phyloP scores from a whole-genome alignment of 2,797 vertebrate species.

The Spheniscus humboldti region DNA sequence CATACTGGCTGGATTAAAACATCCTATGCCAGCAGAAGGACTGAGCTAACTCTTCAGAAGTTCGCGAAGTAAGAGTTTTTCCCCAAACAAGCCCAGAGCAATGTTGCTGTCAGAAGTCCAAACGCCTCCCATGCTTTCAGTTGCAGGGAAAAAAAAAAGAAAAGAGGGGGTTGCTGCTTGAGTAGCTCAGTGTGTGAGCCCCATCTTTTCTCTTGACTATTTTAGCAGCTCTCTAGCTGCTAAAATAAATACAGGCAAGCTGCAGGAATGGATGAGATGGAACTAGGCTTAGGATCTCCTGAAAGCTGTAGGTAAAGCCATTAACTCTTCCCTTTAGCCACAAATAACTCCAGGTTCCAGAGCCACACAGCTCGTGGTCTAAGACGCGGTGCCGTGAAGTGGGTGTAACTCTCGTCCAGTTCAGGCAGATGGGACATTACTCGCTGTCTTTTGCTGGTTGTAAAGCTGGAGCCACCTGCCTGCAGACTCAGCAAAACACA shows the following conservation, averaged over 20 bases:
- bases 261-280: background rate
- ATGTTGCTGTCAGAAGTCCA: background rate
- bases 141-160: background rate
- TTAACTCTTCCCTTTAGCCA: background rate
- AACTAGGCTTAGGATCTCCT: background rate
- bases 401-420: background rate
- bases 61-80: background rate
- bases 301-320: background rate
- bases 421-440: background rate
- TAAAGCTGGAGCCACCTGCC: background rate
- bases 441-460: background rate
- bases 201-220: background rate
- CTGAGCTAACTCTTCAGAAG: background rate
- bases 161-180: background rate
- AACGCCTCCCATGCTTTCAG: background rate
- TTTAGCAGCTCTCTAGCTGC: background rate
- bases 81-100: background rate
- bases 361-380: background rate
- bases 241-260: background rate
- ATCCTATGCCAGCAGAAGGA: background rate
- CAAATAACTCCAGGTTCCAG: background rate
- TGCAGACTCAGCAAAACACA: background rate
- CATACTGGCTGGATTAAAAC: background rate
- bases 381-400: accelerated
- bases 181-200: background rate